These are phyloP conservation scores for Dreissena rostriformis DNA, from an alignment of 1,140 invertebrate species.

Conservation along the genomic window DNA sequence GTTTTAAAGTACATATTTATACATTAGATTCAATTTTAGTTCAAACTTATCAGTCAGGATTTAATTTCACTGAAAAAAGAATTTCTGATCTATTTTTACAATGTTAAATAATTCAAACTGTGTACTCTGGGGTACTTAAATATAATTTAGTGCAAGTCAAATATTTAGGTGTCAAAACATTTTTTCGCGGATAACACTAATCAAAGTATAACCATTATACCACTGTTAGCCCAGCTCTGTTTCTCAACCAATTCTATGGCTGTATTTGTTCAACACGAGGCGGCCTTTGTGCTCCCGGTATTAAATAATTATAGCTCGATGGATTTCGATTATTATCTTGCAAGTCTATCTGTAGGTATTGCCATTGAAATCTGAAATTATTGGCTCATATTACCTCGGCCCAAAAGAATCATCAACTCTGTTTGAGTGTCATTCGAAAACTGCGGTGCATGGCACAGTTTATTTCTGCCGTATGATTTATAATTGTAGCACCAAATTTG, in stretches of 20 bases:
- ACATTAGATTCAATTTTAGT: too few relatives aligned
- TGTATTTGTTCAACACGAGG: constrained; percentile 28
- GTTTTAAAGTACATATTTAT: too few relatives aligned
- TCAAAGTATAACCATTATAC: constrained; percentile 2
- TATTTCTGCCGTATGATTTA: background rate
- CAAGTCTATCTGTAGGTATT: constrained; percentile 39
- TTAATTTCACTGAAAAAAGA: too few relatives aligned
- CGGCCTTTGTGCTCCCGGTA: constrained; percentile 20
- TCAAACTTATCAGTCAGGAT: too few relatives aligned
- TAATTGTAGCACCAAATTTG: too few relatives aligned
- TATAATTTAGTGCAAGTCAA: too few relatives aligned
- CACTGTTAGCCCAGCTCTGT: background rate
- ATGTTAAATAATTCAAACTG: too few relatives aligned
- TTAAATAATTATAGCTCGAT: constrained; percentile 52
- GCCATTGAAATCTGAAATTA: constrained; percentile 38
- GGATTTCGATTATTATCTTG: constrained; percentile 48
- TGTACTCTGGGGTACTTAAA: too few relatives aligned
- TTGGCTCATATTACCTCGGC: constrained; percentile 30
- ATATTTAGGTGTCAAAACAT: constrained; percentile 2
- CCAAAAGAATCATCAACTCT: constrained; percentile 1
- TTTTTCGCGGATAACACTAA: background rate
- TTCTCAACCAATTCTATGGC: constrained; percentile 23
- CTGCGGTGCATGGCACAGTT: background rate
- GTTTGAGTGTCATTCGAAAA: background rate
- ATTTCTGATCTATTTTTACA: too few relatives aligned